phyloP scores from a whole-genome alignment of 2,113 vertebrate species.

The Tragelaphus buxtoni region DNA sequence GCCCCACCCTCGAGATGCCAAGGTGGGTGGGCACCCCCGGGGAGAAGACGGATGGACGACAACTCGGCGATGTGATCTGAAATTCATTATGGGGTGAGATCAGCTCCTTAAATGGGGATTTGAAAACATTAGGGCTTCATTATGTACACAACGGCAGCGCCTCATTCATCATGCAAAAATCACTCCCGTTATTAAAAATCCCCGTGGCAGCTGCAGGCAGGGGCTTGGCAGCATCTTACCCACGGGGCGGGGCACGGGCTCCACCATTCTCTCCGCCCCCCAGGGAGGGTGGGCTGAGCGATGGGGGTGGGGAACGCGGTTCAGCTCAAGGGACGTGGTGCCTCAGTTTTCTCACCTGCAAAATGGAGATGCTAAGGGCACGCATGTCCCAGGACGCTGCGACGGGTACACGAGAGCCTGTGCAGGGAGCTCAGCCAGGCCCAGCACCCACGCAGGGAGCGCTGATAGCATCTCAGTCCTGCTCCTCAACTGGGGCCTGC shows the following conservation, averaged over 20 bases:
- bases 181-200: conserved; percentile 66
- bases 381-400: rapidly evolving
- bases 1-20: background rate
- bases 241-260: background rate
- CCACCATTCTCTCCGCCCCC: background rate
- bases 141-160: conserved; percentile 59
- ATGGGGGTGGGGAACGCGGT: rapidly evolving
- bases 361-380: rapidly evolving
- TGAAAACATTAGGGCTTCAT: conserved; percentile 74
- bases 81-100: conserved; percentile 69
- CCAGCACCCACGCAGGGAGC: rapidly evolving
- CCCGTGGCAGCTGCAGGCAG: background rate
- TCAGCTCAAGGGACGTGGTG: background rate
- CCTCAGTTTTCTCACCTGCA: background rate
- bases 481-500: background rate
- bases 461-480: background rate
- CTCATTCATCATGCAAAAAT: conserved; percentile 68
- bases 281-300: background rate
- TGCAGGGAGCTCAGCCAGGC: background rate
- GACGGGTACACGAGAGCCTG: rapidly evolving
- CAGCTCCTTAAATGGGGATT: conserved; percentile 70
- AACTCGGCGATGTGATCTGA: conserved; percentile 19
- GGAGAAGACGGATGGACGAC: conserved; percentile 53
- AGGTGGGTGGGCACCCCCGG: background rate
- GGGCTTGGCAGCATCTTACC: conserved; percentile 30